Conservation (phyloP, 2,113 vertebrate genomes). For the Formicarius rufipectus region DNA sequence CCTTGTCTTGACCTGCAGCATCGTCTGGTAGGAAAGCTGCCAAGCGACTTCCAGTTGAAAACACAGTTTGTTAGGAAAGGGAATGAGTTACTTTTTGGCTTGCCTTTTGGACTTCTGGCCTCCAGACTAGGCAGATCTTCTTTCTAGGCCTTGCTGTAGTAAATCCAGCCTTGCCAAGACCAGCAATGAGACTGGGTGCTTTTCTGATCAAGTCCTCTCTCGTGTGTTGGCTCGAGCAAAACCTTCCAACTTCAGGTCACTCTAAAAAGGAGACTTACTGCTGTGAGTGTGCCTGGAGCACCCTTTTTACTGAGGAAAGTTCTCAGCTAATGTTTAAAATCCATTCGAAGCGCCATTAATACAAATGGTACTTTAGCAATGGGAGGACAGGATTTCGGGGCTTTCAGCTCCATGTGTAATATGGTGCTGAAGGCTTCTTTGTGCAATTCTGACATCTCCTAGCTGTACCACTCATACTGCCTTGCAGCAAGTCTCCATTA, state of each 20-base stretch:
- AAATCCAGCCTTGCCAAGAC: conserved; percentile 8
- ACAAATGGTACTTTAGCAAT: background rate
- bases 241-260: background rate
- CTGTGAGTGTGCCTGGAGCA: background rate
- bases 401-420: background rate
- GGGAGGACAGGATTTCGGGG: background rate
- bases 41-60: background rate
- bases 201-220: background rate
- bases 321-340: background rate
- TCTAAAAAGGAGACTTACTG: background rate
- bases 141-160: background rate
- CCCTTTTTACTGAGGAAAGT: background rate
- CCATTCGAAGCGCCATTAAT: background rate
- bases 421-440: background rate
- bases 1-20: conserved; percentile 26
- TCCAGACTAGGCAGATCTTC: background rate
- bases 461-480: background rate
- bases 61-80: conserved; percentile 16
- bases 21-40: conserved; percentile 34
- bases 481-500: background rate
- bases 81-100: background rate
- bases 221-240: background rate
- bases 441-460: background rate
- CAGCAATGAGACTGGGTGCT: background rate
- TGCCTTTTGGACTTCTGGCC: conserved; percentile 8